These are phyloP conservation scores for Albula goreensis DNA, from an alignment of 2,113 vertebrate genomes.

Conservation along the genomic window DNA sequence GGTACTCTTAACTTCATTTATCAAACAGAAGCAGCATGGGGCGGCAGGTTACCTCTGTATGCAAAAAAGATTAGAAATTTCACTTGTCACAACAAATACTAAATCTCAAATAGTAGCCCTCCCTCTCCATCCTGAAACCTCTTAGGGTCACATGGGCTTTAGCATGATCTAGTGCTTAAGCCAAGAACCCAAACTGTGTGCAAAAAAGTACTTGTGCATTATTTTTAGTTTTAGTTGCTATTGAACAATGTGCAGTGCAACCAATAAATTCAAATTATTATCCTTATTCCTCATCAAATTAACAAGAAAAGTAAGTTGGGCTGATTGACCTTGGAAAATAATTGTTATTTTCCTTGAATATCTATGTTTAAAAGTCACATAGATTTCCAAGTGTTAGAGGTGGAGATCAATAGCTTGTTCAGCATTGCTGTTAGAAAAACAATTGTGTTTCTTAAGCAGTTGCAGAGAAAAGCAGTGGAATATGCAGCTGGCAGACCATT, in stretches of 20 bases:
- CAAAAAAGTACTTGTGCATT: too few species aligned
- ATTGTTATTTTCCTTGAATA: slow-evolving; percentile 13
- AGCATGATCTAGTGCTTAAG: too few species aligned
- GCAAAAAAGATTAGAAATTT: too few species aligned
- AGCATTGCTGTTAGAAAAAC: slow-evolving; percentile 45
- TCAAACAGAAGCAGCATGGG: too few species aligned
- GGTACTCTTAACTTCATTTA: too few species aligned
- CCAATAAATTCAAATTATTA: not conserved
- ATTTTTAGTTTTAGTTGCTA: not conserved
- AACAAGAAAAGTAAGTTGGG: too few species aligned
- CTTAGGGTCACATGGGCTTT: too few species aligned
- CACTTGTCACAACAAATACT: too few species aligned
- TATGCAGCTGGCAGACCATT: slow-evolving; percentile 46
- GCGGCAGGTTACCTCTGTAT: too few species aligned
- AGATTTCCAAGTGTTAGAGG: slow-evolving; percentile 31
- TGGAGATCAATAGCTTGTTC: slow-evolving; percentile 49
- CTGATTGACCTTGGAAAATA: not conserved
- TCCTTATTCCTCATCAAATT: not conserved
- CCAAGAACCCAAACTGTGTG: too few species aligned
- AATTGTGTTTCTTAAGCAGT: slow-evolving; percentile 42
- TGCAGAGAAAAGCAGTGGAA: slow-evolving; percentile 30
- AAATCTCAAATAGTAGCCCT: too few species aligned
- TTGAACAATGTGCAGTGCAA: not conserved
- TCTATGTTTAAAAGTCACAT: slow-evolving; percentile 37
- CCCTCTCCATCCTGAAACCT: too few species aligned